phyloP scores from a whole-genome alignment of 2,113 vertebrate species.

The Gasterosteus nipponicus region DNA sequence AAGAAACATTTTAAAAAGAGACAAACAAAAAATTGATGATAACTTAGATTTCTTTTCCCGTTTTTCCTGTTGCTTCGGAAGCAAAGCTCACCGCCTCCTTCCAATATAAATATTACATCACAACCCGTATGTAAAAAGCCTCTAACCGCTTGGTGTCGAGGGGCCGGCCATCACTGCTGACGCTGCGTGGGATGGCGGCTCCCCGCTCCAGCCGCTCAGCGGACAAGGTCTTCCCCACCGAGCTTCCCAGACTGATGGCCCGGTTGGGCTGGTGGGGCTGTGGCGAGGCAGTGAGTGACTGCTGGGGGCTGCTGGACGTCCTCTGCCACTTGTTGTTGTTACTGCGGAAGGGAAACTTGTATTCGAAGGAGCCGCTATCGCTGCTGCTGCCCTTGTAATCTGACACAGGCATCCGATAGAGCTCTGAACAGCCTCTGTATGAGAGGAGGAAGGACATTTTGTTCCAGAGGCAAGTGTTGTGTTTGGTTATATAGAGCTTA shows the following conservation, averaged over 20 bases:
- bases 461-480: neutral
- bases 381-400: constrained; percentile 91
- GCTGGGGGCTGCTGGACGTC: constrained; percentile 88
- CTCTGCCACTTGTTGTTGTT: constrained; percentile 98
- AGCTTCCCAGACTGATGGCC: constrained; percentile 85
- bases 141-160: constrained; percentile 89
- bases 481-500: neutral
- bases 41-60: constrained; percentile 3
- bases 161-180: constrained; percentile 95
- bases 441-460: neutral
- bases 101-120: neutral
- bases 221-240: constrained; percentile 87
- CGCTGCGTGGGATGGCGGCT: constrained; percentile 92
- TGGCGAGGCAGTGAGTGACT: constrained; percentile 89
- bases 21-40: neutral
- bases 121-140: neutral
- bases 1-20: neutral
- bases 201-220: constrained; percentile 88
- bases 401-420: constrained; percentile 91
- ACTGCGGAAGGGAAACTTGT: constrained; percentile 97
- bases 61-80: neutral
- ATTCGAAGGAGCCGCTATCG: constrained; percentile 92
- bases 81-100: neutral
- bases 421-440: constrained; percentile 93
- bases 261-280: constrained; percentile 84